These are phyloP conservation scores for Lagothrix lagotricha DNA, from an alignment of 2,797 vertebrate genomes.

Conservation along the genomic window DNA sequence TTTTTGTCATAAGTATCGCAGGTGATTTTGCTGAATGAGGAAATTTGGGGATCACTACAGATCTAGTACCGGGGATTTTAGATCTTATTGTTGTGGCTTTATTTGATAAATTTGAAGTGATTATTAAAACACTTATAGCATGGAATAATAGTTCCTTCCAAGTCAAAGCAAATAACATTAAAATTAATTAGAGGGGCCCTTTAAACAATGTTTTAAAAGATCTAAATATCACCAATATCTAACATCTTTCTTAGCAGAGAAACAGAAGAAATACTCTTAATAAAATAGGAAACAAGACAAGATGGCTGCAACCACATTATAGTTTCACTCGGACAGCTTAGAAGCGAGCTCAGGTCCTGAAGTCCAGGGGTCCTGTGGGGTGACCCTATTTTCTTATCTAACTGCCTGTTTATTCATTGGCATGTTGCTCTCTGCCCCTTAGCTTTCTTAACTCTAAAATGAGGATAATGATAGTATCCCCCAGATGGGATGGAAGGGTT, in stretches of 20 bases:
- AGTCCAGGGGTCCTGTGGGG: neutral
- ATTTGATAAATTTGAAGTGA: neutral
- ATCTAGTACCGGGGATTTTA: neutral
- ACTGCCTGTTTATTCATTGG: neutral
- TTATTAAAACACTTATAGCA: neutral
- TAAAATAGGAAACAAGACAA: neutral
- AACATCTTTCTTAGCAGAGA: neutral
- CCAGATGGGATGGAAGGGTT: neutral
- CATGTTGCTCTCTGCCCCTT: neutral
- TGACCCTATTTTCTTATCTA: neutral
- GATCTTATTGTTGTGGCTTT: neutral
- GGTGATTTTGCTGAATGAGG: neutral
- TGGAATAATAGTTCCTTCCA: neutral
- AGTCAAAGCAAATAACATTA: neutral
- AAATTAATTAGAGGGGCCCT: neutral
- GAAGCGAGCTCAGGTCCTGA: neutral
- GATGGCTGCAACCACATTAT: accelerated
- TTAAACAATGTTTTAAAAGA: neutral
- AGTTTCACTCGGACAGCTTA: neutral
- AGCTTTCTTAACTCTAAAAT: neutral
- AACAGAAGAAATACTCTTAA: neutral
- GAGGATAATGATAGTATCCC: too few relatives aligned
- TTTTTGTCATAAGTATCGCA: neutral
- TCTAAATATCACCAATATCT: neutral
- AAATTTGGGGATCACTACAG: neutral